phyloP scores from a whole-genome alignment of 2,888 invertebrate genomes.

The Tridacna gigas region DNA sequence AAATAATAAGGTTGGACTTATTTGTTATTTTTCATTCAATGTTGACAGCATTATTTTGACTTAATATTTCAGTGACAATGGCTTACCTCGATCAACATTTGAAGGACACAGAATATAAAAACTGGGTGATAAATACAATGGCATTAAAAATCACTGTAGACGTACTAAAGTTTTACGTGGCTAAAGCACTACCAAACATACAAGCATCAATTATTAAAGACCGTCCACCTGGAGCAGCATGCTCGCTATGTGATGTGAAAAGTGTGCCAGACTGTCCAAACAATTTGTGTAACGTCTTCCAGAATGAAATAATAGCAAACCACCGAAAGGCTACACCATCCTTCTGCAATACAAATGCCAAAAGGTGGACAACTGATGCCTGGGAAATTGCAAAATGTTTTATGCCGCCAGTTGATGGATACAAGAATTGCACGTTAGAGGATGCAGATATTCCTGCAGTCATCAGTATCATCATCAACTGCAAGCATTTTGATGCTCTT shows the following conservation, averaged over 20 bases:
- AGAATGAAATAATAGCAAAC: neutral
- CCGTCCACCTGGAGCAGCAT: neutral
- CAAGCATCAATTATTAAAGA: neutral
- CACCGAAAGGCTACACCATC: neutral
- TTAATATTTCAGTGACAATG: too few relatives aligned
- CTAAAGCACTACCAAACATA: neutral
- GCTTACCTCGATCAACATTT: neutral
- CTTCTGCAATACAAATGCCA: neutral
- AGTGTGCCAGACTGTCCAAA: neutral
- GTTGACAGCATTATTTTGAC: too few relatives aligned
- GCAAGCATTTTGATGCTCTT: neutral
- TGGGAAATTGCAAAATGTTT: constrained; percentile 9
- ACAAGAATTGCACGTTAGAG: too few relatives aligned
- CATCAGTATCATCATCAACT: neutral
- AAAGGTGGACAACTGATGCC: neutral
- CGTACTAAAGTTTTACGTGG: neutral
- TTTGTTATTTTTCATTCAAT: too few relatives aligned
- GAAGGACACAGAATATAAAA: neutral
- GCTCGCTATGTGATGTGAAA: neutral
- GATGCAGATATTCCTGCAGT: neutral
- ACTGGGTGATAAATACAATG: neutral
- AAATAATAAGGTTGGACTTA: too few relatives aligned
- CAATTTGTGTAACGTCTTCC: neutral
- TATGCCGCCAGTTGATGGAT: neutral
- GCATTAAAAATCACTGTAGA: neutral